Evolutionary conservation across 2,113 vertebrate genomes (phyloP).

Genomic region (Toxotes jaculatrix): DNA sequence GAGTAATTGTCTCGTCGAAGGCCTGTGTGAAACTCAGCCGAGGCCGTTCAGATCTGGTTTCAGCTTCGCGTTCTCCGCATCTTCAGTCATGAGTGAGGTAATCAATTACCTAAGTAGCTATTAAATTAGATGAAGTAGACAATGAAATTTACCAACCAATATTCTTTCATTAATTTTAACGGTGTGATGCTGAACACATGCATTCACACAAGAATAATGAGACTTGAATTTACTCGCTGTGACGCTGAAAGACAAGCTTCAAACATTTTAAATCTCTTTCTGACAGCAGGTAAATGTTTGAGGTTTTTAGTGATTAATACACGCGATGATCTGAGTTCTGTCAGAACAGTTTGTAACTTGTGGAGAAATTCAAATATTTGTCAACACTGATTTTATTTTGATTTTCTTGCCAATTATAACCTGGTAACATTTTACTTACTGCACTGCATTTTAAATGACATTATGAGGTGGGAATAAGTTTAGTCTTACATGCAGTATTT

Average conservation of each 20-base stretch:
- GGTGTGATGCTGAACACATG: not conserved
- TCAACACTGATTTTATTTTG: no score
- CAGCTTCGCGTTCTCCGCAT: not conserved
- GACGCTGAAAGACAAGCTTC: not conserved
- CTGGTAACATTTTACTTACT: no score
- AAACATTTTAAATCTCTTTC: not conserved
- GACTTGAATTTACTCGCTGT: no score
- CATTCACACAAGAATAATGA: not conserved
- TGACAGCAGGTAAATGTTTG: no score
- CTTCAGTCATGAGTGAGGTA: not conserved
- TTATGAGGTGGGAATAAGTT: no score
- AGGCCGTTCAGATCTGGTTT: constrained; percentile 7
- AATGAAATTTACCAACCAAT: not conserved
- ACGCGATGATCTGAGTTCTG: no score
- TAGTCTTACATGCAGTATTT: no score
- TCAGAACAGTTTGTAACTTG: not conserved
- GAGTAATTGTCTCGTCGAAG: not conserved
- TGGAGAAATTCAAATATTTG: not conserved
- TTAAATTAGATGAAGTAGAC: not conserved
- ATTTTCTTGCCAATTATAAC: no score
- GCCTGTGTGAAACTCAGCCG: not conserved
- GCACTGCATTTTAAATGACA: no score
- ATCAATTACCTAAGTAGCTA: constrained; percentile 6
- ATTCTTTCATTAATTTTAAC: not conserved
- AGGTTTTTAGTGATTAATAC: no score